phyloP scores from a whole-genome alignment of 2,797 vertebrate species.

The Rhabdophis nuchalis region DNA sequence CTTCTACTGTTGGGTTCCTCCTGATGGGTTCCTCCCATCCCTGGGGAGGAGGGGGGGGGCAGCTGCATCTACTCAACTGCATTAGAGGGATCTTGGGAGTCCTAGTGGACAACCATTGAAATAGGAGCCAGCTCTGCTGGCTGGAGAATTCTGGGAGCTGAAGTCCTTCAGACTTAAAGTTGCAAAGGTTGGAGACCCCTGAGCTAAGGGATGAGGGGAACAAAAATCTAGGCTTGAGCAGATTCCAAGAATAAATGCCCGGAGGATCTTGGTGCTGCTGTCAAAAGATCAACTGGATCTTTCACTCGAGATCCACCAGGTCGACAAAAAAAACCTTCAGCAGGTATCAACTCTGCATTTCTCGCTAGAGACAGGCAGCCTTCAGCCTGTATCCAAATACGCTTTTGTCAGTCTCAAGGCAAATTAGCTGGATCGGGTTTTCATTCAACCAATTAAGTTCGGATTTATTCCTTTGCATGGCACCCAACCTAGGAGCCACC shows the following conservation, averaged over 20 bases:
- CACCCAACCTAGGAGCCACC: background rate
- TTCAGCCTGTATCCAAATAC: background rate
- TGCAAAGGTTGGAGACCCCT: too few species aligned
- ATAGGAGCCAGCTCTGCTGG: too few species aligned
- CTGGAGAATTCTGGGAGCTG: too few species aligned
- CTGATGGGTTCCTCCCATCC: too few species aligned
- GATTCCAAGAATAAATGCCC: background rate
- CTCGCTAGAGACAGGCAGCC: background rate
- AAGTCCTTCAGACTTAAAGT: too few species aligned
- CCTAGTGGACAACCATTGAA: too few species aligned
- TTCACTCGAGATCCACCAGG: background rate
- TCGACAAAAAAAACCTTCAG: background rate
- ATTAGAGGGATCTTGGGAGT: too few species aligned
- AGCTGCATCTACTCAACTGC: background rate
- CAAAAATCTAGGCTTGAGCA: background rate
- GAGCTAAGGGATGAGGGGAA: background rate
- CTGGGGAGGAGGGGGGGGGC: too few species aligned
- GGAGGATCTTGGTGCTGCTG: background rate
- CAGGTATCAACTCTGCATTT: background rate
- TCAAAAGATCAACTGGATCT: background rate
- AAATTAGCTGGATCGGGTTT: background rate
- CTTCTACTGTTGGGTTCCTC: background rate
- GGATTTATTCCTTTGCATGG: background rate
- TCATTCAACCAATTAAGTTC: background rate
- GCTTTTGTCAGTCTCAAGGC: background rate